These are phyloP conservation scores for Drosophila malerkotliana DNA, from an alignment of 1,140 invertebrate genomes.

Conservation along the genomic window DNA sequence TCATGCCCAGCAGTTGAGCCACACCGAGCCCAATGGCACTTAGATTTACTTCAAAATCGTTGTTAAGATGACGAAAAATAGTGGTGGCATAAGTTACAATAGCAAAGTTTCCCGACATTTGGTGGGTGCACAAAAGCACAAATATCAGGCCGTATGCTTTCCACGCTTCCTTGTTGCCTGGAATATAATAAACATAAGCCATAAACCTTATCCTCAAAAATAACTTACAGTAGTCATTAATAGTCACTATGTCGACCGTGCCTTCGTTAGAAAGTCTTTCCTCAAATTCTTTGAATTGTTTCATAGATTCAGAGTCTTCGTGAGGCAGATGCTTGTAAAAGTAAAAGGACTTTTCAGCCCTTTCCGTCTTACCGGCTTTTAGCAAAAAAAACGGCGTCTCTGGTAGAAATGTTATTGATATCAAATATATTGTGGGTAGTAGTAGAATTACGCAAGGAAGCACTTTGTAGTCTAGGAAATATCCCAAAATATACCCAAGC, in stretches of 20 bases:
- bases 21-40: constrained; percentile 89
- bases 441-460: constrained; percentile 48
- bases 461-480: constrained; percentile 50
- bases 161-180: constrained; percentile 39
- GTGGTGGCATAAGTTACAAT: constrained; percentile 85
- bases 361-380: constrained; percentile 35
- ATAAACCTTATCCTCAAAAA: background rate
- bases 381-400: constrained; percentile 58
- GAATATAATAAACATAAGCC: background rate
- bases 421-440: constrained; percentile 43
- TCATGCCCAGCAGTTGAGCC: constrained; percentile 58
- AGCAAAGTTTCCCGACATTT: constrained; percentile 84
- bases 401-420: constrained; percentile 39
- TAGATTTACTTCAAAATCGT: constrained; percentile 85
- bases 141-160: constrained; percentile 50
- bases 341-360: constrained; percentile 51
- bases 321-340: constrained; percentile 63
- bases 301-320: constrained; percentile 36
- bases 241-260: constrained; percentile 13
- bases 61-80: constrained; percentile 88
- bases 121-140: constrained; percentile 45
- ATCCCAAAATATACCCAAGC: constrained; percentile 43
- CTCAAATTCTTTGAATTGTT: constrained; percentile 46
- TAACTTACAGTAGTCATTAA: constrained; percentile 57
- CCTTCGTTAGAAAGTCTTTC: constrained; percentile 30